A percentile compares a stretch with the other conserved stretches of the same genome.
These are phyloP conservation scores for Scopus umbretta DNA, from an alignment of 2,113 vertebrate species.

Conservation along the genomic window DNA sequence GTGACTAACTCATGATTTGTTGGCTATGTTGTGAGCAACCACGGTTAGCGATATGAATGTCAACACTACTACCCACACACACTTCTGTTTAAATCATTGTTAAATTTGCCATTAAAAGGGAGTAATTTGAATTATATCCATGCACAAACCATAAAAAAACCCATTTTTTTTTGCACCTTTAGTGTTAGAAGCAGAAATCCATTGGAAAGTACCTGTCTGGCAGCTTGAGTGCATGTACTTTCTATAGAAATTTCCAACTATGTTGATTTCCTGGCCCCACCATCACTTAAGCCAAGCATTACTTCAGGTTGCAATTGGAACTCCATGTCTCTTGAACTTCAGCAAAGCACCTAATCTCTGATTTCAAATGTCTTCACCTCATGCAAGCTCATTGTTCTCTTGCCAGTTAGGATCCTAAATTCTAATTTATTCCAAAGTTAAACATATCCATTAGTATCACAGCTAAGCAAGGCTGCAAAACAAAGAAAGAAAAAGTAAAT, in stretches of 20 bases:
- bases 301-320: neutral
- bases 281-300: neutral
- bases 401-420: neutral
- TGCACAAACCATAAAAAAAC: neutral
- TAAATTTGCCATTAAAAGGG: neutral
- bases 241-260: neutral
- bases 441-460: neutral
- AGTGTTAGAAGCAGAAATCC: neutral
- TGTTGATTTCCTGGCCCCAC: neutral
- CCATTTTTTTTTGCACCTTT: neutral
- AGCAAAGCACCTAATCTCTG: neutral
- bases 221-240: neutral
- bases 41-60: rapidly evolving
- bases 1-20: neutral
- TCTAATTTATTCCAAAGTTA: conserved; percentile 9
- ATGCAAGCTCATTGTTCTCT: neutral
- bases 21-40: neutral
- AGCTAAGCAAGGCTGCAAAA: neutral
- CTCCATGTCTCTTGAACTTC: neutral
- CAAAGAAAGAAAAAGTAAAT: neutral
- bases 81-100: neutral
- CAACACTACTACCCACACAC: neutral
- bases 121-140: neutral
- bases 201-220: neutral
- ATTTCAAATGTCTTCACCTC: neutral